Evolutionary conservation across 2,113 vertebrate species (phyloP).

Genomic region (Philantomba maxwellii): DNA sequence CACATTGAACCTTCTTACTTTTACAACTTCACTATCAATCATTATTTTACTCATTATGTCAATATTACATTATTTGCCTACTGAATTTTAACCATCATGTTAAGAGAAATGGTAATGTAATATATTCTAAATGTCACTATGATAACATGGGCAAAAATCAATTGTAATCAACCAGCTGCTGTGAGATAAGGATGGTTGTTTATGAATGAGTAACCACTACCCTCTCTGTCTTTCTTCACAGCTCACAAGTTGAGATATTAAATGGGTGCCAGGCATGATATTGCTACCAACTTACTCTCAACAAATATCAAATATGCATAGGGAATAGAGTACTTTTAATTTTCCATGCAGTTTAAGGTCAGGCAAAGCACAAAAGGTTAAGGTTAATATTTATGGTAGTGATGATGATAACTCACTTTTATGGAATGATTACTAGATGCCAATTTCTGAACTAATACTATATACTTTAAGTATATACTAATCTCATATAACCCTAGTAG

Average conservation of each 20-base stretch:
- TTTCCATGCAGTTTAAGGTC: background rate
- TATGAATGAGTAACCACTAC: background rate
- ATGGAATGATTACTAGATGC: background rate
- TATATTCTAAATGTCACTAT: conserved; percentile 41
- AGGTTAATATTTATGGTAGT: background rate
- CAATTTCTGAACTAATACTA: background rate
- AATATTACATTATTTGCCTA: conserved; percentile 37
- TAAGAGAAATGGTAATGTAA: conserved; percentile 45
- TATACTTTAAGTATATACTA: background rate
- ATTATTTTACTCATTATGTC: conserved; percentile 55
- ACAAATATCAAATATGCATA: background rate
- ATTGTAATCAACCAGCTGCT: conserved; percentile 25
- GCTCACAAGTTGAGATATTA: background rate
- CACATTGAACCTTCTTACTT: conserved; percentile 35
- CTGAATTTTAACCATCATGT: conserved; percentile 41
- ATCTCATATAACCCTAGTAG: background rate
- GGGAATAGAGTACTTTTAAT: background rate
- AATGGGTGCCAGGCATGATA: background rate
- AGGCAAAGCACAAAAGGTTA: background rate
- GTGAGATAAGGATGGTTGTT: background rate
- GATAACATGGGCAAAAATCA: background rate
- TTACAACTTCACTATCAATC: conserved; percentile 54
- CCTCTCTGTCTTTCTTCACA: background rate
- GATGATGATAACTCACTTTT: background rate
- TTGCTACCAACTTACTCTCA: background rate